These are phyloP conservation scores for Nasonia oneida DNA, from an alignment of 2,888 invertebrate species.

Conservation along the genomic window DNA sequence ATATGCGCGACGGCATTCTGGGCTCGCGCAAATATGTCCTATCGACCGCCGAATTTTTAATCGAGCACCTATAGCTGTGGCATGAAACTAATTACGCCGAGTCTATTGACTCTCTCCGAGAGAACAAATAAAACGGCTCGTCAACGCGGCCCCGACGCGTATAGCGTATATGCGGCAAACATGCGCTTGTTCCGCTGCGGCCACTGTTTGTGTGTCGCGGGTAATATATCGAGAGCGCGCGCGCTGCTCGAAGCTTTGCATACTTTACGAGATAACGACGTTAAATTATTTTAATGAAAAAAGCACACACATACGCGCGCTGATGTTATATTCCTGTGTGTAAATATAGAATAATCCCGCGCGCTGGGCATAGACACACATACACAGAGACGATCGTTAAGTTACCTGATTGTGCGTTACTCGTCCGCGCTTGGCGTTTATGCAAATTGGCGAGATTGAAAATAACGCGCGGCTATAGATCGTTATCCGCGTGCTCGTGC, in stretches of 20 bases:
- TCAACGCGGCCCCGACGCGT: constrained; percentile 32
- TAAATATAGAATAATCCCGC: background rate
- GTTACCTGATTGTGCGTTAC: background rate
- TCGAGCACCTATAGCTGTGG: background rate
- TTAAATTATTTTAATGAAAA: background rate
- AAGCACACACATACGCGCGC: background rate
- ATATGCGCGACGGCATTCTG: background rate
- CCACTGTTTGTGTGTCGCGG: background rate
- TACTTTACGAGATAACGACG: constrained; percentile 17
- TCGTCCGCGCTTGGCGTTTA: background rate
- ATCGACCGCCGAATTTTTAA: constrained; percentile 41
- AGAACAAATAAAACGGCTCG: constrained; percentile 44
- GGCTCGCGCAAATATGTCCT: background rate
- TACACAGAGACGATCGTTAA: background rate
- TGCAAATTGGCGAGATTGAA: constrained; percentile 5
- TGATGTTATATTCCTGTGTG: background rate
- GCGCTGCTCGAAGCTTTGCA: constrained; percentile 2
- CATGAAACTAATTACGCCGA: constrained; percentile 47
- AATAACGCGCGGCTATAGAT: constrained; percentile 9
- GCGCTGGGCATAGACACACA: background rate
- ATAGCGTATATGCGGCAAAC: too few relatives aligned
- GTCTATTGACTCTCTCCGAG: constrained; percentile 22
- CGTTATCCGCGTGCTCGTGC: background rate
- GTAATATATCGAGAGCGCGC: background rate
- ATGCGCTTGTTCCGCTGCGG: too few relatives aligned